phyloP scores from a whole-genome alignment of 2,888 invertebrate species.

The Amiota communis region DNA sequence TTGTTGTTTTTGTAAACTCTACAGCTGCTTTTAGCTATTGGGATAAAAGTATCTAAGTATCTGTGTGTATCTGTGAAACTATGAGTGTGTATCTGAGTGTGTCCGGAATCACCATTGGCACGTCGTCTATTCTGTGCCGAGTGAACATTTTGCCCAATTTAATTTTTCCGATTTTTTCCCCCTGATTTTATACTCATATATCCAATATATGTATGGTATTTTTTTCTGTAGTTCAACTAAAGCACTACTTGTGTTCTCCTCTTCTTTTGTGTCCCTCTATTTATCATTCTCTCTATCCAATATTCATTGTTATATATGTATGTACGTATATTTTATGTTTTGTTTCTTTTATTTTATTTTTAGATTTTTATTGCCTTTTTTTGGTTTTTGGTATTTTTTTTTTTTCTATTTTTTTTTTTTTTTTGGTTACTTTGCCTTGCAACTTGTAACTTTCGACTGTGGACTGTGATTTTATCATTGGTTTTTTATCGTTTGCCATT shows the following conservation, averaged over 20 bases:
- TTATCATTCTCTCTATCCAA: too few species aligned
- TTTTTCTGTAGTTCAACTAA: not conserved
- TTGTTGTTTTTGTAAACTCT: too few species aligned
- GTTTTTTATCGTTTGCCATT: not conserved
- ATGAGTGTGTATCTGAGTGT: not conserved
- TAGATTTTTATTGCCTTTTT: too few species aligned
- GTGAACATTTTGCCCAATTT: conserved; percentile 4
- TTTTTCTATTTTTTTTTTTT: not conserved
- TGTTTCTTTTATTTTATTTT: too few species aligned
- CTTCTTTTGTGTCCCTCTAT: too few species aligned
- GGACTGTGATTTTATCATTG: conserved; percentile 5
- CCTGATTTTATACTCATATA: not conserved
- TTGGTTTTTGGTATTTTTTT: not conserved
- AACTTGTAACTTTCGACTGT: conserved; percentile 3
- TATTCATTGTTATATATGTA: too few species aligned
- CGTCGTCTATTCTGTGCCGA: not conserved
- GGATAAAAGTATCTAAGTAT: too few species aligned
- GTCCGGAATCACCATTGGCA: not conserved
- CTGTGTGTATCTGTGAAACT: not conserved
- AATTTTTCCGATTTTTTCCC: conserved; percentile 7
- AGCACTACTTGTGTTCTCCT: too few species aligned
- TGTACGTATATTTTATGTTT: too few species aligned
- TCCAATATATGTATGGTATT: not conserved
- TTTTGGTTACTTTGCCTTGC: not conserved
- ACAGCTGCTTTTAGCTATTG: too few species aligned